Base-by-base conservation (phyloP, 2,888 invertebrate genomes). In the Leptinotarsa juncta region DNA sequence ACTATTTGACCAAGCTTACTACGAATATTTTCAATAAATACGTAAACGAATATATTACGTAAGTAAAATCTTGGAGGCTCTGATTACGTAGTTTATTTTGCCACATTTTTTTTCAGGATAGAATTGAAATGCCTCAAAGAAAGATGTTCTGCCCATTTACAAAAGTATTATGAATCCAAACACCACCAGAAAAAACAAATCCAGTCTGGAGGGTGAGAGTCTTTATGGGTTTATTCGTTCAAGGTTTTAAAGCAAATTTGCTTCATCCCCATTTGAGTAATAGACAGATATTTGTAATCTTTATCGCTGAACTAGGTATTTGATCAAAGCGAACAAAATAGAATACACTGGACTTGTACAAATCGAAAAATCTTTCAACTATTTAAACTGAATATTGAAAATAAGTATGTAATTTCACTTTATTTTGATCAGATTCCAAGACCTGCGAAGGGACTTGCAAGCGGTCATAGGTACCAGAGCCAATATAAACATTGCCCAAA, bases 131-230 rank as follows among this genome's bases (percentile, higher is more conserved):
- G 94, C 79, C 89, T 99, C 23, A 93, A 94, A 78, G 94, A 95
- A 18, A 94, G 94, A 81, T 94, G 95, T 81, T 89, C 93, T 0
- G 88, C 90, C 12, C 92, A 95, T 77, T 89, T 99, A 53, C 93
- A 94, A 73, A 91, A 92, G 74, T 99, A 97, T 87, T 99, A 99
- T 86, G 94, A 95, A 60, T 94, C 94, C 49, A 97, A 97, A 86
- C 95, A 95, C 82, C 99, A 99, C 88, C 95, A 97, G 82, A 99
- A 99, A 88, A 96, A 96, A 84, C 95, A 95, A 84, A 93, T 97
- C 55, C 96, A 96, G 85, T 93, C 94, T 49, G 95, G 96, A 82
- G 96, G 96, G 92, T 94, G 86, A 89, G 62, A 32, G 2, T 7
- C 12, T 32, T 32, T 4, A 62, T 12, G n/a, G 2, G n/a, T 51